A percentile compares a stretch with the other conserved stretches of the same genome.
Conservation (phyloP, 2,797 vertebrate species). For the Artibeus jamaicensis region DNA sequence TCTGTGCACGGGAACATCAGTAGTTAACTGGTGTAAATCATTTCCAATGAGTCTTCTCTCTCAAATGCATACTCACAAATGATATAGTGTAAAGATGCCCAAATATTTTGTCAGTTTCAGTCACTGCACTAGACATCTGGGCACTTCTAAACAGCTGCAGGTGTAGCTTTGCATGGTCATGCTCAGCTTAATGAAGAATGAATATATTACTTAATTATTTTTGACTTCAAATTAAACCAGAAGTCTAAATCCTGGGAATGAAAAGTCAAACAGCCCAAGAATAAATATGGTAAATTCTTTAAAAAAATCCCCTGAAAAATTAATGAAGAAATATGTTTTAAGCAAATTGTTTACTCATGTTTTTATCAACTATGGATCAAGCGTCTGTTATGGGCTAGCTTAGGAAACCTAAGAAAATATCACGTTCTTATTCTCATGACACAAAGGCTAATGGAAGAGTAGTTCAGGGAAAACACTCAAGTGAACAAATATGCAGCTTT, state of each 20-base stretch:
- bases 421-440: background rate
- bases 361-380: background rate
- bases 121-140: background rate
- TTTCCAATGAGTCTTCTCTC: background rate
- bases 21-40: conserved; percentile 72
- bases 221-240: background rate
- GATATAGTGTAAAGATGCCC: conserved; percentile 16
- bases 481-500: background rate
- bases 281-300: background rate
- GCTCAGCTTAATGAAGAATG: background rate
- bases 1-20: conserved; percentile 37
- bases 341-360: background rate
- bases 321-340: background rate
- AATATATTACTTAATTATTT: background rate
- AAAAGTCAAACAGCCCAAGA: background rate
- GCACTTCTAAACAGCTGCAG: background rate
- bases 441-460: background rate
- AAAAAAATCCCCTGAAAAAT: background rate
- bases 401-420: background rate
- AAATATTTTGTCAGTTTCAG: background rate
- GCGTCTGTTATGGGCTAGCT: background rate
- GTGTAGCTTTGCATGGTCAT: background rate
- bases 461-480: background rate
- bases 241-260: conserved; percentile 2
- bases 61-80: background rate